Evolutionary conservation across 1,140 invertebrate genomes (phyloP).

Genomic region (Myzus persicae): DNA sequence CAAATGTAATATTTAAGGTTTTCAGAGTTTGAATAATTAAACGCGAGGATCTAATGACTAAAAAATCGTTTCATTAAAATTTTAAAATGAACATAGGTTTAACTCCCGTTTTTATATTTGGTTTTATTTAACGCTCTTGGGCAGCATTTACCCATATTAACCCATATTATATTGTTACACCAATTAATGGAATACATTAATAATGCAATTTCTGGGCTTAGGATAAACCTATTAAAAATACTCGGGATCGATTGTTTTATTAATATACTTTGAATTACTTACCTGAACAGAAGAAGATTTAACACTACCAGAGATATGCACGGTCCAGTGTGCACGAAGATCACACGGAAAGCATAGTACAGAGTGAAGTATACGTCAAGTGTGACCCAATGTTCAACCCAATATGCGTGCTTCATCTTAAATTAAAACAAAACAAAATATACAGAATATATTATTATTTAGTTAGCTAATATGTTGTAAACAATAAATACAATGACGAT

Average conservation of each 20-base stretch:
- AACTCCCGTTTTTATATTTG: neutral
- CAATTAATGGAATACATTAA: neutral
- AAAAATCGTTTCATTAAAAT: neutral
- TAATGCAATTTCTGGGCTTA: neutral
- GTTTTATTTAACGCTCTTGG: neutral
- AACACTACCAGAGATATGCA: slow-evolving; percentile 88
- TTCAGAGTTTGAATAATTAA: neutral
- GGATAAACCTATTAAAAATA: neutral
- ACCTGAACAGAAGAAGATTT: slow-evolving; percentile 82
- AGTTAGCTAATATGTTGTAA: neutral
- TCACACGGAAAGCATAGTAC: slow-evolving; percentile 85
- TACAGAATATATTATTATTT: neutral
- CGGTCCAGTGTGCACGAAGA: slow-evolving; percentile 90
- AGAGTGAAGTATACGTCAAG: slow-evolving; percentile 79
- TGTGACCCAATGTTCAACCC: slow-evolving; percentile 73
- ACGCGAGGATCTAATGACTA: neutral
- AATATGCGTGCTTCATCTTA: slow-evolving; percentile 69
- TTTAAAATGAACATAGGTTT: neutral
- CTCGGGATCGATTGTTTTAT: neutral
- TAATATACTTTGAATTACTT: neutral
- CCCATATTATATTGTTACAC: neutral
- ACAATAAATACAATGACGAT: neutral
- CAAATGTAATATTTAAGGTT: neutral
- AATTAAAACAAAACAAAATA: slow-evolving; percentile 65
- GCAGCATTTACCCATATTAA: neutral